Evolutionary conservation across 2,888 invertebrate genomes (phyloP), one percentile per base, ranked within the genome.

Genomic region (Halictus quadricinctus): DNA sequence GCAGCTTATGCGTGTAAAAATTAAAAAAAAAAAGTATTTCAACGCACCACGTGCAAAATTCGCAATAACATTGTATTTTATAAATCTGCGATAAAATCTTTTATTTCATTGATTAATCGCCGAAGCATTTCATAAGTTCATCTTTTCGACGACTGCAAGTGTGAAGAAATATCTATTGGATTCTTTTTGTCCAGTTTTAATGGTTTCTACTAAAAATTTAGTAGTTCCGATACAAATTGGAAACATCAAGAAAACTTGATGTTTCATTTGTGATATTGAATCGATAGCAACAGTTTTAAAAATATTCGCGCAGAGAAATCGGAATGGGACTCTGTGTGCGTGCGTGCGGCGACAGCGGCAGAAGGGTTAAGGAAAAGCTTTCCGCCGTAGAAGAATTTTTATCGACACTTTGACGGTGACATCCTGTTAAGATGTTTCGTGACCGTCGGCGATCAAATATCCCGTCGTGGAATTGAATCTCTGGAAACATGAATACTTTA

Each of bases 371-470:
- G 36, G 41, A 69, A 69, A 41, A 41, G 36, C 69, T 69, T 41
- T 69, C 41, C 5, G 29, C 29, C 8, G 64, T 21, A 8, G 21
- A 66, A 66, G 41, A 36, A 69, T 41, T 69, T 69, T 69, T 69
- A 69, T 69, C 41, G 69, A 69, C 69, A 69, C 69, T 41, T 69
- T 64, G 64, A 69, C 36, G 36, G 41, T 41, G 41, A 69, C 69
- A 69, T 69, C 69, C 69, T 69, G 41, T 69, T 69, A 69, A 69
- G 36, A 69, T 69, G 41, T 69, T 69, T 69, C 69, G 69, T 69
- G 41, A 43, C 43, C 43, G 41, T 70, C 70, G n/a, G 70, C 43
- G 41, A 70, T 70, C 43, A 70, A 70, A 70, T 69, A 69, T 69
- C 69, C 69, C 69, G 36, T 21, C 21, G 69, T 4, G 36, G 69